Evolutionary conservation across 1,140 invertebrate genomes (phyloP), one percentile per base, ranked within the genome.

Genomic region (Calephelis nemesis): DNA sequence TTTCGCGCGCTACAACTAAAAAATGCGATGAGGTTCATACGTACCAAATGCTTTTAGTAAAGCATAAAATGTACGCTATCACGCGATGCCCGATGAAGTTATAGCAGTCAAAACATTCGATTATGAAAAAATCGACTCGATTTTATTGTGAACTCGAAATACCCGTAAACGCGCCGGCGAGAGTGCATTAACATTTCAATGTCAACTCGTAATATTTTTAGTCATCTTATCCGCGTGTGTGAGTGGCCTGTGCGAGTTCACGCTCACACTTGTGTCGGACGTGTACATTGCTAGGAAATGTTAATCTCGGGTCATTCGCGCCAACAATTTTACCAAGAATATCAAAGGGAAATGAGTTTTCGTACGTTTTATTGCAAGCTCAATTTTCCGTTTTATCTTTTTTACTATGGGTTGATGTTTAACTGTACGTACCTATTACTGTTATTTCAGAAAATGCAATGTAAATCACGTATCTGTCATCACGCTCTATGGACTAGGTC

Each of bases 151-250:
- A 58, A 70, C 63, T 73, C 72, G 74, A 82, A 83, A 82, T 81
- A 81, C 80, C 67, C 82, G 82, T 83, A 81, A 85, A 83, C 81
- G 82, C 82, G 78, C 74, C 78, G 74, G 72, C 76, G 79, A 71
- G 87, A 82, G 88, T 91, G 88, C 88, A 88, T 88, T 90, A 90
- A 91, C 88, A 88, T 85, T 87, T 88, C 88, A 91, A 90, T 91
- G 88, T 91, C 88, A 90, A 84, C 84, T 76, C 81, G 84, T 77
- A 87, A 87, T 89, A 91, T 91, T 90, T 91, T 90, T 91, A 90
- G 88, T 85, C 82, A 79, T 83, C 81, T 72, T 67, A 63, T 76
- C 62, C 63, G 75, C 67, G 58, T 79, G 85, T 85, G 84, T 85
- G 84, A 73, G 84, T 83, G 82, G 77, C 79, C 81, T 88, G 54